Base-by-base conservation (phyloP, 1,140 invertebrate genomes). In the Drosophila teissieri region DNA sequence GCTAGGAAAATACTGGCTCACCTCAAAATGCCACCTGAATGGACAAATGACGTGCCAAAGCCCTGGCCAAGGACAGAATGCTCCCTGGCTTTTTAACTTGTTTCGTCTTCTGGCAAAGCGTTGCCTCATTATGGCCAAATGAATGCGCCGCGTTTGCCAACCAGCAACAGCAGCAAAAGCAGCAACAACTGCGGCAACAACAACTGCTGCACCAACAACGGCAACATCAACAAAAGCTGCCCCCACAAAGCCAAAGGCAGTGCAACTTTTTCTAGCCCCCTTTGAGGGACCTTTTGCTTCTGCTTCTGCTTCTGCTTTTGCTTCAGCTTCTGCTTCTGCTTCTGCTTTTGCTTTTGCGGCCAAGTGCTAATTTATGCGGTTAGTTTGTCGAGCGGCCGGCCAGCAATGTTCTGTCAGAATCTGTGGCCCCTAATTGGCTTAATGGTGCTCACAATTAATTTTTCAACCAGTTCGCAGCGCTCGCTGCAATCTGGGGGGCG, bases 311-410 rank as follows among this genome's bases (percentile, higher is more conserved):
- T 17, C 58, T 65, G 72, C 54, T 40, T 40, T 5, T 27, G 24
- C 24, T 27, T 27, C 6, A 7, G 27, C 39, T 42, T 42, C 14
- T 14, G 36, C 36, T 40, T 40, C 15, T 40, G 27, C 39, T 40
- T 40, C 4, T 2, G 36, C 12, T 40, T 40, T 40, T 40, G 39
- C 39, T 42, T 42, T 70, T 70, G 72, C 67, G 70, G 81, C 51
- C 74, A 80, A 76, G 60, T 63, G 60, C 76, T 76, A 84, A 83
- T 83, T 83, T 85, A 85, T 85, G 81, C 72, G 77, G 54, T 46
- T 65, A 78, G 76, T 63, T 79, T 58, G 77, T 48, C 65, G 10
- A 51, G 56, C 48, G 54, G 24, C 44, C 39, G 6, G 46, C 14
- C 17, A 44, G 24, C n/a, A 14, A n/a, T 53, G 34, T 19, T 42